phyloP scores from a whole-genome alignment of 1,140 invertebrate species.

The Penaeus chinensis region DNA sequence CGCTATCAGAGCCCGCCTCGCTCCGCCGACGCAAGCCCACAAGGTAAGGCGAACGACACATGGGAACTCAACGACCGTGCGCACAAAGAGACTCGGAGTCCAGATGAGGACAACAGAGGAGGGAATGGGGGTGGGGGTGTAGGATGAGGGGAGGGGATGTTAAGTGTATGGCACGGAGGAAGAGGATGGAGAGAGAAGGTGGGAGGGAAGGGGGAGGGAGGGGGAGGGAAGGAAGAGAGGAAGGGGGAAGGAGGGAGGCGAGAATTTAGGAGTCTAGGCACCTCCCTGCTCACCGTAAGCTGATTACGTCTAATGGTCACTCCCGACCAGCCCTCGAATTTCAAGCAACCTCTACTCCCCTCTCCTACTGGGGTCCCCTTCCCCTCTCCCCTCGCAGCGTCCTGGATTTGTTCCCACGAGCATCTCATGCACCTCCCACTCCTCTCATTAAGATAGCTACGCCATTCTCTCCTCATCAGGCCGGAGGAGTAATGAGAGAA shows the following conservation, averaged over 20 bases:
- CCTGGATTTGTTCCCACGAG: background rate
- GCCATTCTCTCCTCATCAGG: too few relatives aligned
- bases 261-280: conserved; percentile 33
- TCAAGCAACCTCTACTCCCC: conserved; percentile 11
- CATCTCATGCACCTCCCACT: background rate
- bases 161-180: background rate
- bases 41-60: too few relatives aligned
- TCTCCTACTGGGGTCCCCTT: background rate
- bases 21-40: too few relatives aligned
- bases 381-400: conserved; percentile 1
- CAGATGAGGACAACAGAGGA: too few relatives aligned
- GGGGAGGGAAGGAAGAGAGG: background rate
- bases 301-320: conserved; percentile 55
- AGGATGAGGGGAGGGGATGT: background rate
- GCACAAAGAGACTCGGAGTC: too few relatives aligned
- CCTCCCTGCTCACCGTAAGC: conserved; percentile 51
- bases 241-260: background rate
- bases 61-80: too few relatives aligned
- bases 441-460: too few relatives aligned
- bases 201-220: background rate
- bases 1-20: too few relatives aligned
- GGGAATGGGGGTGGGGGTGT: background rate
- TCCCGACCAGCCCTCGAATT: conserved; percentile 40
- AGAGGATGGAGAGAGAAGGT: background rate
- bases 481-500: too few relatives aligned